Base-by-base conservation (phyloP, 1,140 invertebrate genomes). In the Drosophila kanapiae region DNA sequence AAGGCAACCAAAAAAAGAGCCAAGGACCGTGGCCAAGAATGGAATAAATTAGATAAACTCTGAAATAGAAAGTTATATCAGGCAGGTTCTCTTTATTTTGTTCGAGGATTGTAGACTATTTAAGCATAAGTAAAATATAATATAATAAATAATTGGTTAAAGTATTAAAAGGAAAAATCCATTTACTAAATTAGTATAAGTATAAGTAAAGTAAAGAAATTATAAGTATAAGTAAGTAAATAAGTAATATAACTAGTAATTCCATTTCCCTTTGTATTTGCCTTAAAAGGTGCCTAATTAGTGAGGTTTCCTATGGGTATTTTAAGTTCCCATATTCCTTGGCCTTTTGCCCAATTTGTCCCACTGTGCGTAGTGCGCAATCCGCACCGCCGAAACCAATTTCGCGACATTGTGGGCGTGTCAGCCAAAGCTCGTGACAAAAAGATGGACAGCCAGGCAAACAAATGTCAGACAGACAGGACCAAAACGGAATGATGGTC, bases 391-490 rank as follows among this genome's bases (percentile, higher is more conserved):
- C 43, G 59, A 74, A 86, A 85, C 75, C 72, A 86, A 86, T 87
- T 87, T 87, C 62, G 83, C 62, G 65, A 72, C 69, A 70, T 71
- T 79, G 79, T 87, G 83, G 82, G 83, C 82, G 79, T 85, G 83
- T 59, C 79, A 63, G 79, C 47, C 69, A 53, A 31, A 49, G 59
- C 60, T 85, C 82, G 82, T 86, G 83, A 86, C 82, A 86, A 86
- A 86, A 86, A 86, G 82, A 86, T 86, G 83, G 83, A 86, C 83
- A 82, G 80, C 61, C 75, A 51, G 49, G 79, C 59, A 87, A 87
- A 87, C 75, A 86, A 86, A 87, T 87, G 82, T 64, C 83, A 82
- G 79, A 74, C 64, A 80, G 64, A 75, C 61, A 82, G 70, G 47
- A 54, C 53, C 61, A 51, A 57, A 69, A 67, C 51, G 49, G 33